Base-by-base conservation (phyloP, 2,888 invertebrate genomes). In the Thyatira batis region DNA sequence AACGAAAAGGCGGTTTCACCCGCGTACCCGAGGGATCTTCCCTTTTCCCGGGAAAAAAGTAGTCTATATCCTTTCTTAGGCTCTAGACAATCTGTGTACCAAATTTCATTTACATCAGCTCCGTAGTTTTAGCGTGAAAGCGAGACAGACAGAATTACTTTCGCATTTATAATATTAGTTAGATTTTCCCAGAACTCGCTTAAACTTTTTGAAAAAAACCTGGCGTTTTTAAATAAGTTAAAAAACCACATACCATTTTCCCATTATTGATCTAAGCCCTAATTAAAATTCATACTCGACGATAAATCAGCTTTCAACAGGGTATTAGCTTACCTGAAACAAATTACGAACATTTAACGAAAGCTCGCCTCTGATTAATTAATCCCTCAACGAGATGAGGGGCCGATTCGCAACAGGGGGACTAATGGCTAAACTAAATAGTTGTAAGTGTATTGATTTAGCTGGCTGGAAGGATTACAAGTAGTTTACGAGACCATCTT, bases 291-390 rank as follows among this genome's bases (percentile, higher is more conserved):
- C 53, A 50, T 49, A 54, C 58, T 61, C 51, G 52, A 51, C 39
- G 60, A 52, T 60, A 51, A 64, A 56, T 62, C 62, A 64, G 58
- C 52, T 50, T 25, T 45, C 9, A 45, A 27, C 52, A 39, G 48
- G 27, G 54, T 59, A 54, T 50, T 53, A 45, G 21, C 55, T 57
- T 62, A 63, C 66, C 61, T 64, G 66, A n/a, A 63, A 63, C 68
- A 56, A 66, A 62, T 66, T 62, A 58, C 56, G 45, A 46, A 48
- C 57, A 51, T 61, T 58, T 61, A 62, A 52, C 48, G 51, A 52
- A 55, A 57, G 51, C 58, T 51, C 48, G 53, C 20, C 17, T 51
- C 20, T 51, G 45, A 51, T 46, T 51, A 52, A 56, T 61, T 55
- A 55, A 57, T 54, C 53, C 48, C 3, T 3, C 2, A n/a, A 13